Evolutionary conservation across 2,888 invertebrate genomes (phyloP), one percentile per base, ranked within the genome.

Genomic region (Amitus sp.): DNA sequence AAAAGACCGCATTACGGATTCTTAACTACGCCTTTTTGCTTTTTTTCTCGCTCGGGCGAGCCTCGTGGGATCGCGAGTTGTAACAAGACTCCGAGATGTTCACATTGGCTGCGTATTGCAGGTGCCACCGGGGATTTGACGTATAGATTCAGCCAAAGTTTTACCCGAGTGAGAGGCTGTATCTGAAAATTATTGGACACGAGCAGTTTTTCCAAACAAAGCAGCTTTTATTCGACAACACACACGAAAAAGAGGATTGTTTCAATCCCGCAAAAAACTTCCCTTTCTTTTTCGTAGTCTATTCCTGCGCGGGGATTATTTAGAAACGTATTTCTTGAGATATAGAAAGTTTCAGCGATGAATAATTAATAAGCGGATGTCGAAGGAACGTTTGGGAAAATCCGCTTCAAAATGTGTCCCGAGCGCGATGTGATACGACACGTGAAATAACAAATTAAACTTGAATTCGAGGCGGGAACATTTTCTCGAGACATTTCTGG

Each of bases 121-220:
- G 19, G n/a, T 33, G 5, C 47, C 34, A 33, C 20, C 9, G n/a
- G 45, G 47, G 19, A 47, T 47, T 33, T 12, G 18, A 47, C 34
- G 19, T 34, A 19, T 34, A 47, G n/a, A 28, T 47, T 47, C 34
- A 34, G n/a, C 33, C 20, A 47, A 10, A 33, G 47, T 19, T 47
- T 47, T 47, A 18, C 9, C 12, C 19, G 18, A 33, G 30, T 47
- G 20, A 47, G 34, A 47, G 33, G 47, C 34, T 47, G 28, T 18
- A 47, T 28, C 28, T 15, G 45, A 28, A 15, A 28, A 46, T 46
- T 46, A 43, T 43, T 23, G 43, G 12, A 12, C 23, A 43, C 9
- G 27, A 43, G 23, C 13, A 43, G 43, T 27, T 23, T 43, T 23
- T 43, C 5, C 23, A 13, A 43, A 23, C 3, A n/a, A 30, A 15